Percentiles rank a stretch among this genome's conserved stretches.
phyloP scores from a whole-genome alignment of 2,797 vertebrate genomes.

The Vireo griseus region DNA sequence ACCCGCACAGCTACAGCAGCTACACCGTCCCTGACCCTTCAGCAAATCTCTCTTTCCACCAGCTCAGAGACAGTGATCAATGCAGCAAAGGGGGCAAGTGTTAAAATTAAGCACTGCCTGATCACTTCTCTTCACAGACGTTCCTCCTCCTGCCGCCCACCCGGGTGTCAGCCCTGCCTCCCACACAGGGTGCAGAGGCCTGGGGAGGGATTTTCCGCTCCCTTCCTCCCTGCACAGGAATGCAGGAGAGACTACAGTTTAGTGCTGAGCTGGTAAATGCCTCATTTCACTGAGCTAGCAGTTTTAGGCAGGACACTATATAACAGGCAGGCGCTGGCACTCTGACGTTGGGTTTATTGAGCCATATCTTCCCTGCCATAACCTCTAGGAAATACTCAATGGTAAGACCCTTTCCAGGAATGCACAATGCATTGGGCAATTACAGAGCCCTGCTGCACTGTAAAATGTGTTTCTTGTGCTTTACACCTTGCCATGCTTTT shows the following conservation, averaged over 20 bases:
- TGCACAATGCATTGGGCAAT: accelerated
- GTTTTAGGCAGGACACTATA: background rate
- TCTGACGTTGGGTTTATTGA: background rate
- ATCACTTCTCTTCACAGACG: background rate
- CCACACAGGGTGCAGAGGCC: background rate
- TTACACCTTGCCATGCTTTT: background rate
- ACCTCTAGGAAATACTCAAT: background rate
- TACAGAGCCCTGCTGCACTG: background rate
- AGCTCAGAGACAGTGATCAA: background rate
- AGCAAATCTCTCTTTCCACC: background rate
- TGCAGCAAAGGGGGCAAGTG: background rate
- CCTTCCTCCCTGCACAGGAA: background rate
- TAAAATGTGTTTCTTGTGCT: background rate
- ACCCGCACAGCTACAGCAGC: background rate
- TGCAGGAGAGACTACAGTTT: background rate
- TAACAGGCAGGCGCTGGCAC: background rate
- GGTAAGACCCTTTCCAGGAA: background rate
- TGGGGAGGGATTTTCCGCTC: background rate
- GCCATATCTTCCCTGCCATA: background rate
- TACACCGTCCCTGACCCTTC: background rate
- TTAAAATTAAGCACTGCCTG: background rate
- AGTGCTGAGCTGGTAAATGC: slow-evolving; percentile 49
- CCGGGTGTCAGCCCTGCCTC: background rate
- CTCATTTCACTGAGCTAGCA: slow-evolving; percentile 33
- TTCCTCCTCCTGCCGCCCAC: background rate